phyloP scores from a whole-genome alignment of 2,888 invertebrate species.

The Torymus aiolomorphi region DNA sequence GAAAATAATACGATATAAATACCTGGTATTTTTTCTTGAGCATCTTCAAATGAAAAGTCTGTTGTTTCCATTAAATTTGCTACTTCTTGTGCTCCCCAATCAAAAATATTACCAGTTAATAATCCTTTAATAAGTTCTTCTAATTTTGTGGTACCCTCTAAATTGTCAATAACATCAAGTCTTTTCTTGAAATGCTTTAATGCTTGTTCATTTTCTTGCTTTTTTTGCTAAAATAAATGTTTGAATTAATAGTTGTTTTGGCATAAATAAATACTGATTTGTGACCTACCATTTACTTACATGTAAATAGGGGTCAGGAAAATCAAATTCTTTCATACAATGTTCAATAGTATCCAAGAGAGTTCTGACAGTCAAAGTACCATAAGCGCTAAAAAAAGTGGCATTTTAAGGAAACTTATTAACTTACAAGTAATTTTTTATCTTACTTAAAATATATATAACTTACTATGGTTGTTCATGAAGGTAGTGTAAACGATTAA shows the following conservation, averaged over 20 bases:
- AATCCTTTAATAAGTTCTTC: conserved; percentile 78
- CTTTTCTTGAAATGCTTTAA: conserved; percentile 83
- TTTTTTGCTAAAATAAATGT: conserved; percentile 83
- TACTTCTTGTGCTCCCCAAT: conserved; percentile 97
- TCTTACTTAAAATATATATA: conserved; percentile 26
- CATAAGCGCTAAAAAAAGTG: conserved; percentile 79
- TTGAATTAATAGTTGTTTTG: conserved; percentile 23
- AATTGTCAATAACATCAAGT: conserved; percentile 83
- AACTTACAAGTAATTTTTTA: not conserved
- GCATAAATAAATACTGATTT: conserved; percentile 67
- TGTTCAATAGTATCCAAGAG: conserved; percentile 95
- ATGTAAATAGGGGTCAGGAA: conserved; percentile 88
- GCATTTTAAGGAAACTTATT: too few species aligned
- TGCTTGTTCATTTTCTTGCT: conserved; percentile 90
- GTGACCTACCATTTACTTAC: conserved; percentile 72
- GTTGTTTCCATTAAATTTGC: conserved; percentile 87
- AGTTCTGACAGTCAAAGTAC: conserved; percentile 91
- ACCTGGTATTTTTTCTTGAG: conserved; percentile 88
- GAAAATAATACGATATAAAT: conserved; percentile 36
- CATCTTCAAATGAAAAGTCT: conserved; percentile 88
- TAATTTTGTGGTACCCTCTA: conserved; percentile 76
- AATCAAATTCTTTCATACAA: conserved; percentile 91
- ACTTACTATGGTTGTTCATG: conserved; percentile 88
- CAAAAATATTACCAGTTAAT: conserved; percentile 93
- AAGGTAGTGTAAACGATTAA: conserved; percentile 86